phyloP scores from a whole-genome alignment of 1,140 invertebrate genomes.

The Polyergus mexicanus region DNA sequence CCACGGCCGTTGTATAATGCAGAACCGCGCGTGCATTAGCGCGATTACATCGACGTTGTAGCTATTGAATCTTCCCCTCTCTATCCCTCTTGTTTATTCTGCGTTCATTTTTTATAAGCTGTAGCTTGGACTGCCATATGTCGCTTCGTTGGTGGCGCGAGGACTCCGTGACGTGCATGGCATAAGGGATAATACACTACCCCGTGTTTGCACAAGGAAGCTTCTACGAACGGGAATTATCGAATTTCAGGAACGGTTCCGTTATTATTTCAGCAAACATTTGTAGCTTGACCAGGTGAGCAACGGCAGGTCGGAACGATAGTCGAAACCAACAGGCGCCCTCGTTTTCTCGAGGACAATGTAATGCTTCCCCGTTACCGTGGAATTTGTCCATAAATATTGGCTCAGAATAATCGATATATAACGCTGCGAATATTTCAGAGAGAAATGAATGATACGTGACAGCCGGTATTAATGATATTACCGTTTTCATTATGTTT shows the following conservation, averaged over 20 bases:
- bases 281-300: conserved; percentile 59
- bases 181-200: conserved; percentile 19
- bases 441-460: conserved; percentile 4
- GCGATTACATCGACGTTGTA: conserved; percentile 73
- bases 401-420: conserved; percentile 40
- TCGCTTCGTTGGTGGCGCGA: neutral
- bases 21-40: conserved; percentile 72
- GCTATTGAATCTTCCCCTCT: conserved; percentile 44
- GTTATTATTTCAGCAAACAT: conserved; percentile 76
- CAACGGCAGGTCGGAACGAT: conserved; percentile 35
- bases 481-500: neutral
- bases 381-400: conserved; percentile 64
- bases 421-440: conserved; percentile 34
- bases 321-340: conserved; percentile 49
- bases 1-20: conserved; percentile 72
- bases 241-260: conserved; percentile 69
- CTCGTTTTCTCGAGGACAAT: conserved; percentile 23
- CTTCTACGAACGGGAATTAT: conserved; percentile 70
- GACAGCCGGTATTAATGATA: conserved; percentile 13
- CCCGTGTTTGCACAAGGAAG: conserved; percentile 42
- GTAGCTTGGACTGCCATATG: conserved; percentile 49
- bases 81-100: conserved; percentile 29
- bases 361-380: conserved; percentile 5
- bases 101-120: conserved; percentile 47
- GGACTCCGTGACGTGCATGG: conserved; percentile 17